phyloP scores from a whole-genome alignment of 2,888 invertebrate genomes.

The Scotopteryx bipunctaria region DNA sequence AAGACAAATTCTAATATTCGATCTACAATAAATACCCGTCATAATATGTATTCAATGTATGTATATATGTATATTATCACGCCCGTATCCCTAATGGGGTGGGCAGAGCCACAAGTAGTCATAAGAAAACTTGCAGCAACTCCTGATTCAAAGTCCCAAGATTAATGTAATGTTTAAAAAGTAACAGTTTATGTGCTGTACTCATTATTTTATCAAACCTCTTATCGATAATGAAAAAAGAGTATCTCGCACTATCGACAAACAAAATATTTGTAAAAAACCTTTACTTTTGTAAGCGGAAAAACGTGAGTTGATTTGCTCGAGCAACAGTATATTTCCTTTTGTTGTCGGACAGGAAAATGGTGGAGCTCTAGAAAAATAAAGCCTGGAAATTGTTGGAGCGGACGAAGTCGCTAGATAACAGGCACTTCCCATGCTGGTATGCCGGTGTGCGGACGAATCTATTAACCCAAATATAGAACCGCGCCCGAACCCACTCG shows the following conservation, averaged over 20 bases:
- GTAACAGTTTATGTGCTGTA: conserved; percentile 3
- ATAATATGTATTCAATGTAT: too few relatives aligned
- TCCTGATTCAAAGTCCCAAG: too few relatives aligned
- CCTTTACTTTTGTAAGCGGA: neutral
- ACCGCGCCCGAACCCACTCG: conserved; percentile 71
- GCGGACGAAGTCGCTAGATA: conserved; percentile 60
- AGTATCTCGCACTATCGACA: neutral
- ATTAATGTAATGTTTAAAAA: too few relatives aligned
- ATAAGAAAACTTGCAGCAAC: too few relatives aligned
- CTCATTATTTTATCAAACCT: conserved; percentile 21
- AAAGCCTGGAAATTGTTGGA: conserved; percentile 51
- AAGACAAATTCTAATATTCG: conserved; percentile 42
- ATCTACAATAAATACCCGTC: too few relatives aligned
- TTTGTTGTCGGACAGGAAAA: conserved; percentile 14
- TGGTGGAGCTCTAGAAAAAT: conserved; percentile 23
- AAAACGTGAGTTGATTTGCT: neutral
- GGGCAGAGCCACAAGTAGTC: too few relatives aligned
- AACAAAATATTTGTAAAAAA: conserved; percentile 1
- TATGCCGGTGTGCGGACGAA: conserved; percentile 75
- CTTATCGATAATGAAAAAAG: conserved; percentile 18
- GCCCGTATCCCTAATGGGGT: too few relatives aligned
- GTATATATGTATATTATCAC: too few relatives aligned
- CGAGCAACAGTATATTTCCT: conserved; percentile 22
- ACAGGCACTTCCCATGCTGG: conserved; percentile 79
- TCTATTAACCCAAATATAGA: conserved; percentile 83